Base-by-base conservation (phyloP, 2,888 invertebrate genomes). In the Exephanes ischioxanthus region DNA sequence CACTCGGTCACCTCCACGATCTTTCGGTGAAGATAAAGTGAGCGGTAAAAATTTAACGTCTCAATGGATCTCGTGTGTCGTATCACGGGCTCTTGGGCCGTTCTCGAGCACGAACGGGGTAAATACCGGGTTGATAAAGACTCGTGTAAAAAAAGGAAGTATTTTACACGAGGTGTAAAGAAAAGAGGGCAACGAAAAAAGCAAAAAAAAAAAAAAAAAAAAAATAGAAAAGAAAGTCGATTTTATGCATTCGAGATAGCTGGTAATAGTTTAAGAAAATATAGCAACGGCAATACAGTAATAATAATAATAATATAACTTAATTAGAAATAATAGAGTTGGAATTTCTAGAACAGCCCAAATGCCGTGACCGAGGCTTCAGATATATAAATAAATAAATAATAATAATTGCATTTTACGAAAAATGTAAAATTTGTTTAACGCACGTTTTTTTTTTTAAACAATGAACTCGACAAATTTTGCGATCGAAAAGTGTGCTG, bases 1-100 rank as follows among this genome's bases (percentile, higher is more conserved):
- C 58, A 63, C 75, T 51, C 33, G n/a, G 75, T 7, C 48, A 33
- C 51, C 33, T 51, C 72, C 58, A 9, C 58, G 61, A 75, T 51
- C 45, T 58, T 72, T 58, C 22, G 22, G 41, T 16, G 58, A 26
- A 45, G 37, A 73, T 55, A 55, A 61, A 63, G n/a, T 22, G 63
- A 63, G 63, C 16, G 48, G 41, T 45, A 73, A 63, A 26, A 61
- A 41, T 26, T n/a, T 48, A 61, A 73, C 73, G 30, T 61, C 45
- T 61, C 41, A 26, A 72, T 22, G 58, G 55, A 58, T 26, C 22
- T 58, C 11, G 58, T 26, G 19, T 58, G 22, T 37, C n/a, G 58
- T 22, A 58, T 19, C 30, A 2, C 33, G 11, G 33, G 30, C 30
- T 9, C 3, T 58, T 58, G 45, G 4, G 58, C 5, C 11, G 4